Base-by-base conservation (phyloP, 2,113 vertebrate genomes). In the Mola mola region DNA sequence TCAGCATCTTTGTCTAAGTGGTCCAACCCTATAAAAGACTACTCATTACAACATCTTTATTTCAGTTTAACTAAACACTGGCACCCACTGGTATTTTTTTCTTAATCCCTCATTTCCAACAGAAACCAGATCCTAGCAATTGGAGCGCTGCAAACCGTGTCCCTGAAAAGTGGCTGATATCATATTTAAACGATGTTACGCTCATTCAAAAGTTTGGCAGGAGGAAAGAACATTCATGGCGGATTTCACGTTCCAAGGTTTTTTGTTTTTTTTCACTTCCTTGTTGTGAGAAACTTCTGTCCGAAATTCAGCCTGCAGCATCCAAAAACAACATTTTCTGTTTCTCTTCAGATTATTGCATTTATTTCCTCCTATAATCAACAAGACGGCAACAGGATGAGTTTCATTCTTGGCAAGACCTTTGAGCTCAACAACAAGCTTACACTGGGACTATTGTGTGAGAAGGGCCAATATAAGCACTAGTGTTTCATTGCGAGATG, bases 401-500 rank as follows among this genome's bases (percentile, higher is more conserved):
- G 22, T 63, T 63, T 73, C 20, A 74, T 62, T 72, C 71, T 57
- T 55, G 53, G 75, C 80, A 65, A 73, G 80, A 74, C 73, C 82
- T 81, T 60, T 65, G 68, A 72, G 74, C 61, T 58, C 57, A 73
- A 79, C 75, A 74, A 76, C 65, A 68, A 49, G 52, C 29, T 1
- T 58, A 75, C 78, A 83, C 68, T 70, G 72, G 69, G 72, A 72
- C 81, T 65, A 71, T 75, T 87, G 77, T 89, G 82, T 74, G 53
- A 33, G 61, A 70, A 63, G 60, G 61, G 56, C 71, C 60, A 66
- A 72, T 78, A 84, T 83, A 86, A 87, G 78, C 78, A 81, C 34
- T 40, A 60, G 48, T 73, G 66, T 79, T 90, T 87, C 74, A 85
- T 72, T 77, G 86, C 78, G 57, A 66, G 79, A 69, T 59, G 77